phyloP scores from a whole-genome alignment of 1,140 invertebrate species.

The Grapholita molesta region DNA sequence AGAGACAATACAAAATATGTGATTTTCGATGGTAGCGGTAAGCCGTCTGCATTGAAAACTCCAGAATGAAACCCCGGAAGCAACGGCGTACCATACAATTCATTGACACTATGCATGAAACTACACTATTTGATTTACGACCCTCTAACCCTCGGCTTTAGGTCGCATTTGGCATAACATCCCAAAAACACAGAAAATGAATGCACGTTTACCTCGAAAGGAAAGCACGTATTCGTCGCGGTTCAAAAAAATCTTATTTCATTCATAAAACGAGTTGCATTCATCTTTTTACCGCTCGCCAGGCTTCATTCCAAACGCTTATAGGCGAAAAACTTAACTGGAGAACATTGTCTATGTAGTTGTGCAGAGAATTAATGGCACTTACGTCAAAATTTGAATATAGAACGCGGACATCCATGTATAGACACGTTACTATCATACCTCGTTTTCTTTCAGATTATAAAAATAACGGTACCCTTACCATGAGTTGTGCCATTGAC shows the following conservation, averaged over 20 bases:
- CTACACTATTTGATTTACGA: constrained; percentile 24
- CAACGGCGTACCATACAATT: not conserved
- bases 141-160: not conserved
- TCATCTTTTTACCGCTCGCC: constrained; percentile 45
- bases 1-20: no score
- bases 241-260: constrained; percentile 74
- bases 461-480: no score
- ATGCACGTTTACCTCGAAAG: constrained; percentile 69
- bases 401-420: no score
- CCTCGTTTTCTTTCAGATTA: no score
- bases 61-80: constrained; percentile 3
- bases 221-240: constrained; percentile 76
- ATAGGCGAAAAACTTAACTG: not conserved
- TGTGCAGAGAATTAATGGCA: no score
- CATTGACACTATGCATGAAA: not conserved
- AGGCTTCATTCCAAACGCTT: not conserved
- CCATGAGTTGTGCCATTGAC: no score
- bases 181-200: constrained; percentile 57
- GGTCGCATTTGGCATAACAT: constrained; percentile 27
- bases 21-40: no score
- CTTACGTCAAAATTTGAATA: no score
- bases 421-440: no score
- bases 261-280: constrained; percentile 76
- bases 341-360: no score
- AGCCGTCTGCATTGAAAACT: not conserved